Conservation (phyloP, 2,888 invertebrate genomes). For the Leptinotarsa juncta region DNA sequence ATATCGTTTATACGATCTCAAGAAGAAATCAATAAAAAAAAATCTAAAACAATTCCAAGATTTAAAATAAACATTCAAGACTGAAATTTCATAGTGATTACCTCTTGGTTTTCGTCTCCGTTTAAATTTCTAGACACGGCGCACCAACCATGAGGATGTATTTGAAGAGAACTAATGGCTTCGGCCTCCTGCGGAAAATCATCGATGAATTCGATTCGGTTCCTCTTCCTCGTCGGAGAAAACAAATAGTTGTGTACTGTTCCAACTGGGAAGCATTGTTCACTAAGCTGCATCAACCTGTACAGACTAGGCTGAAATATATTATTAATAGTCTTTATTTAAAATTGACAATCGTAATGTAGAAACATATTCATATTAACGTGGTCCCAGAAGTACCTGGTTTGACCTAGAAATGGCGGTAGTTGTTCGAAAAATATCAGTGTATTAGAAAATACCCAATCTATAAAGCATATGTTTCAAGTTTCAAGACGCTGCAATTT, state of each 20-base stretch:
- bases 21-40: too few species aligned
- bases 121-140: slow-evolving; percentile 89
- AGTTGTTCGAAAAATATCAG: too few species aligned
- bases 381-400: too few species aligned
- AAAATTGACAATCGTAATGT: neutral
- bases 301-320: slow-evolving; percentile 84
- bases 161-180: slow-evolving; percentile 87
- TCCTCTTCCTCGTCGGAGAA: slow-evolving; percentile 76
- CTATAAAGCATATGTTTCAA: too few species aligned
- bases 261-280: slow-evolving; percentile 83
- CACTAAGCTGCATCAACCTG: slow-evolving; percentile 88
- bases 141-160: slow-evolving; percentile 92
- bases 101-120: slow-evolving; percentile 87
- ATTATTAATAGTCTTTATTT: slow-evolving; percentile 11
- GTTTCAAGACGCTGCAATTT: too few species aligned
- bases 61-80: too few species aligned
- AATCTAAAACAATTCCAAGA: too few species aligned
- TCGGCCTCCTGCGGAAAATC: slow-evolving; percentile 95
- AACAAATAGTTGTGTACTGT: slow-evolving; percentile 87
- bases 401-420: too few species aligned
- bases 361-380: too few species aligned
- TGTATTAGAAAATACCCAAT: too few species aligned
- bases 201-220: slow-evolving; percentile 89
- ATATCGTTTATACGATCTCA: too few species aligned
- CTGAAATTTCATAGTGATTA: slow-evolving; percentile 56